Base-by-base conservation (phyloP, 2,113 vertebrate genomes). In the Zeus faber region DNA sequence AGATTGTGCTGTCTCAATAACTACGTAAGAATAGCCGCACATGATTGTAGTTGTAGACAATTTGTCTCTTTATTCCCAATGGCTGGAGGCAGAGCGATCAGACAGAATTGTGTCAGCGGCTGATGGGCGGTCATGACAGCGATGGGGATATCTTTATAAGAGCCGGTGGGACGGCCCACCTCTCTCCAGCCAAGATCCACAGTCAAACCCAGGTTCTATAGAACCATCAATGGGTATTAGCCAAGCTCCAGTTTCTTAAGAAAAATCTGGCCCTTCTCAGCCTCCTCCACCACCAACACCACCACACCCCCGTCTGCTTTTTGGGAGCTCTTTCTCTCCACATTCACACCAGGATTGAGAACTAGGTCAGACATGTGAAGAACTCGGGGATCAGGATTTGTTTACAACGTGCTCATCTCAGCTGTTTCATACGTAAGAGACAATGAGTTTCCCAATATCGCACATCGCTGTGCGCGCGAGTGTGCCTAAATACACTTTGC, bases 351-450 rank as follows among this genome's bases (percentile, higher is more conserved):
- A 22, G 58, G 61, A 67, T 54, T 67, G 29, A 50, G 43, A 64
- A 68, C 54, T 48, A 27, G 45, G 51, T 18, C 54, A 13, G 22
- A 41, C 48, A 18, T 49, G 57, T 49, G 51, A 20, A 29, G 47
- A 57, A 26, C 29, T 9, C 6, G 50, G 52, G n/a, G 35, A 21
- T 8, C 5, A 31, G 22, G 17, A 56, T 65, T 66, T 77, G 63
- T 77, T 71, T 59, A 67, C 65, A 63, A 24, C 53, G 53, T 72
- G 54, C 61, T 67, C 67, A 63, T 17, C 24, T 46, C 51, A 50
- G 49, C 65, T 71, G 70, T 70, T 68, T 39, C 63, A 58, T 53
- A n/a, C n/a, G n/a, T n/a, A n/a, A n/a, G n/a, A n/a, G n/a, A n/a
- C n/a, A n/a, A 55, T 74, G 64, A 66, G 72, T 67, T 62, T 44